These are phyloP conservation scores for Eremophila alpestris DNA, from an alignment of 2,797 vertebrate genomes.

Conservation along the genomic window DNA sequence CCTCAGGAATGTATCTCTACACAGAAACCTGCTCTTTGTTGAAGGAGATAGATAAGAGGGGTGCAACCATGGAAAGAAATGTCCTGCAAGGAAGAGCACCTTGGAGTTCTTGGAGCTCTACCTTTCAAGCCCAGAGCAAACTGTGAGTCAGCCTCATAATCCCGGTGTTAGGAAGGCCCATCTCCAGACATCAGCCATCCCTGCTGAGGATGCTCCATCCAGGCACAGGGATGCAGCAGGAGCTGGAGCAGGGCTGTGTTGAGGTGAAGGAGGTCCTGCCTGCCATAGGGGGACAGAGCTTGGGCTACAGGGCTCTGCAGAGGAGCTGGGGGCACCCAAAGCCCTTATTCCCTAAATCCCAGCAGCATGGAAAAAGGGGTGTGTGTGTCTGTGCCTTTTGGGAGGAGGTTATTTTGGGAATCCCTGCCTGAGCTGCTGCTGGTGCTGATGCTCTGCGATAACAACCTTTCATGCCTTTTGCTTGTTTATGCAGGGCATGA, in stretches of 20 bases:
- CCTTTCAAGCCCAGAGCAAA: not conserved
- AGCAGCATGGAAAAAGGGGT: not conserved
- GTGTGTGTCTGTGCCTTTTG: not conserved
- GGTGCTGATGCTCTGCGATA: slow-evolving; percentile 45
- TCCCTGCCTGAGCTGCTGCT: slow-evolving; percentile 9
- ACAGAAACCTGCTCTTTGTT: not conserved
- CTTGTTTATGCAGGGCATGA: slow-evolving; percentile 62
- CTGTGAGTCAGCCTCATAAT: not conserved
- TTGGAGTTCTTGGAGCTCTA: not conserved
- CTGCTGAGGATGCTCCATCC: not conserved
- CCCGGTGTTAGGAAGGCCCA: not conserved
- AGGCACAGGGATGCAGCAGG: not conserved
- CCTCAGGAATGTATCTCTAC: not conserved
- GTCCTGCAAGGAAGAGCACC: not conserved
- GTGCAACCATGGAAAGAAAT: not conserved
- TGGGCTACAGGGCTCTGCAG: not conserved
- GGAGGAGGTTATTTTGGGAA: slow-evolving; percentile 25
- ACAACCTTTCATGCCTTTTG: slow-evolving; percentile 33
- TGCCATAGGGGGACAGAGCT: not conserved
- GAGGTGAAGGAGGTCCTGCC: not conserved
- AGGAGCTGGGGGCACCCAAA: not conserved
- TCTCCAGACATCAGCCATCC: not conserved
- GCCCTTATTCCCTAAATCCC: not conserved
- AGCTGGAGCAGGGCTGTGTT: not conserved
- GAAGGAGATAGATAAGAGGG: not conserved